Evolutionary conservation across 2,888 invertebrate species (phyloP), one percentile per base, ranked within the genome.

Genomic region (Drosophila dives): DNA sequence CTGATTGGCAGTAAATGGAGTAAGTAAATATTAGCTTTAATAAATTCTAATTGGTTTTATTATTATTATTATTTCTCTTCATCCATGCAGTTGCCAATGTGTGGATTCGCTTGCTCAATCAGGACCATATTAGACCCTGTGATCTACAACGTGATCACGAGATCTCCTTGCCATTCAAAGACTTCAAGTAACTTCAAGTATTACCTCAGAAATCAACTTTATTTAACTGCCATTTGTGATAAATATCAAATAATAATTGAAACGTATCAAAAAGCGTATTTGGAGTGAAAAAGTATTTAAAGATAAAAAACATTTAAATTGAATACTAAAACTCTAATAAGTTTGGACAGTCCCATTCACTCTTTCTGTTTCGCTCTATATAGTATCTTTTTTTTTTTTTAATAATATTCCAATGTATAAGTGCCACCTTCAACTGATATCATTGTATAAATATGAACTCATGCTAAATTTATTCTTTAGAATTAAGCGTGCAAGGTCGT

Each of bases 21-120:
- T 89, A 51, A 81, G 86, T 83, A 26, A 0, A 20, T 1, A 10
- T 1, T 3, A 23, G 11, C 12, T 26, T 10, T 23, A 11, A 10
- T 17, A 33, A 15, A 20, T 3, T 20, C 12, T 48, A 10, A 36
- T 17, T 17, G 5, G n/a, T 54, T 12, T 49, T 17, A 1, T 20
- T 42, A 20, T 45, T 49, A 10, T 10, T 17, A 17, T 26, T 26
- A 23, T 54, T 6, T 5, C 2, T 15, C 15, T 20, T 0, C n/a
- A 1, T 42, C 2, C 3, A n/a, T 20, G 10, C 64, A 96, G 96
- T 97, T 72, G 95, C 96, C 23, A 98, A 98, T 93, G 97, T 97
- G 92, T 98, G 98, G 97, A 95, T 98, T 59, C 97, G 97, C 91
- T 96, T 97, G 91, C 92, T 94, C 69, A 96, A 96, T 34, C 97